Base-by-base conservation (phyloP, 2,797 vertebrate genomes). In the Bryconaethiops microstoma region DNA sequence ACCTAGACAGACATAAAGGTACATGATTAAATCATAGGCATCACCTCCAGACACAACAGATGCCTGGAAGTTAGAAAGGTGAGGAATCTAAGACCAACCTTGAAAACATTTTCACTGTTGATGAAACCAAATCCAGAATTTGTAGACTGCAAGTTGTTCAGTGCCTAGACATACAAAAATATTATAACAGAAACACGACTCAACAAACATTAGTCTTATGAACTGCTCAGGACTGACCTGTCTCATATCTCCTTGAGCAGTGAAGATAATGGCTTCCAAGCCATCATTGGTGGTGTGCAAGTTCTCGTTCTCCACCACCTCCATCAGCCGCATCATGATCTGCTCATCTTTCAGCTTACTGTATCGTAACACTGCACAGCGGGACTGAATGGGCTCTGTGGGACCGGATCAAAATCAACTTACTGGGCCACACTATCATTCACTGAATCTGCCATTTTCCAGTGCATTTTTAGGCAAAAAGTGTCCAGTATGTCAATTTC, bases 241-340 rank as follows among this genome's bases (percentile, higher is more conserved):
- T 95, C 98, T 95, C 98, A 99, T 99, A 91, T 99, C 98, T 25
- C 98, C 98, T 90, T 99, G 98, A 0, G 98, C 96, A 0, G 98
- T 99, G 92, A 99, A 99, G 90, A 99, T 96, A 79, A 99, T 90
- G 52, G 98, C 98, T 88, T 99, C 98, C 79, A 99, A 92, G 48
- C 98, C 98, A 6, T 99, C 98, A 0, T 98, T 96, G 0, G 96
- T 96, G 82, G 95, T 94, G 0, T 87, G 80, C 16, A 99, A 93
- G 0, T 78, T 85, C 88, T 99, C 98, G 86, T 92, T 91, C 86
- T 96, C 95, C 1, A 97, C 96, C 67, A 99, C 95, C 0, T 93
- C 94, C 92, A 97, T 92, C 25, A 99, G 89, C 73, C 98, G 92
- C 1, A 93, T 85, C 57, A 99, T 96, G 82, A 99, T 92, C 82